Evolutionary conservation across 2,888 invertebrate species (phyloP), one percentile per base, ranked within the genome.

Genomic region (Pteria penguin): DNA sequence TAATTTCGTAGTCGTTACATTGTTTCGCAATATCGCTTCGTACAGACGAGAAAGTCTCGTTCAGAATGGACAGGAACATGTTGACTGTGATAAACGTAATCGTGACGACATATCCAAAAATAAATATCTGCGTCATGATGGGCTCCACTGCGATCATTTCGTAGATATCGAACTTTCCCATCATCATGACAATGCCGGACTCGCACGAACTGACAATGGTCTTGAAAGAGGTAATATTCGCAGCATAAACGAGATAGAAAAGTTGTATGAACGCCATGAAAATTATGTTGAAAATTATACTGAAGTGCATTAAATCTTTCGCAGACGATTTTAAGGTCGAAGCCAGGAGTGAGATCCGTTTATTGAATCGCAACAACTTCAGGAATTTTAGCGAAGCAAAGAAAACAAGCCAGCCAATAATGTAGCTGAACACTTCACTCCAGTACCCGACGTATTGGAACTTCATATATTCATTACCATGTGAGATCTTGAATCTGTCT

Each of bases 381-480:
- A 93, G 89, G 88, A 94, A 93, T 85, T 93, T 93, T 75, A 94
- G 86, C 4, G 93, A 92, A 29, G 92, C 92, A 55, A 93, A 89
- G 88, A 93, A 94, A 45, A 93, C 92, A 22, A 93, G 87, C 83
- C 91, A 91, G n/a, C 92, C 93, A 29, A 93, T 88, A 78, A 93
- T 88, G 82, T 93, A 93, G 24, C 91, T 90, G 84, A 93, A 93
- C 8, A 92, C 82, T 73, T 93, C 92, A 76, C 93, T 93, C 87
- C 93, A 91, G 72, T 89, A 90, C 1, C 91, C 92, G 1, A 92
- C 92, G 78, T 90, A 92, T 72, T 92, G 92, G 81, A 93, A 90
- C 78, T 92, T 92, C 83, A 90, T 89, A 76, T 91, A 92, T 18
- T 82, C 88, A 68, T 90, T 88, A 45, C 92, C 92, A 24, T 88